Evolutionary conservation across 2,888 invertebrate genomes (phyloP), one percentile per base, ranked within the genome.

Genomic region (Crematogaster levior): DNA sequence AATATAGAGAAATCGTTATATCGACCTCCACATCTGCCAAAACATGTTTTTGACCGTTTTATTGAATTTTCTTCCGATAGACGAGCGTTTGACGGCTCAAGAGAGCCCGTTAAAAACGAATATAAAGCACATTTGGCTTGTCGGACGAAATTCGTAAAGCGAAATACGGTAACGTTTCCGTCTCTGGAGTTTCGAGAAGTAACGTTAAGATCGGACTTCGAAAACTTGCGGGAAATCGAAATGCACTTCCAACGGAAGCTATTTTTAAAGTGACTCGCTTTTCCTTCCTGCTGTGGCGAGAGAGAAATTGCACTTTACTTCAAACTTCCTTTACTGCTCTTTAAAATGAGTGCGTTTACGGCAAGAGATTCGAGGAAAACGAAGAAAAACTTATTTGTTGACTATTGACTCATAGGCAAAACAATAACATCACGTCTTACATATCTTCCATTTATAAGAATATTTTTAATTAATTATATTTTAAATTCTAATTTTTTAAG

Each of bases 11-110:
- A 18, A 58, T 79, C 34, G 77, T 56, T 77, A 68, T 40, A 53
- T 53, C 37, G 66, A 65, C 43, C 27, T 70, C 18, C 34, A 70
- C 77, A 70, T 79, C 18, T 43, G 77, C 77, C 46, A 79, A 79
- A 79, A 79, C 77, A 79, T 70, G 66, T 75, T 75, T 75, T 75
- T 75, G 65, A 75, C 75, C 75, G 43, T 79, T 79, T 79, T 79
- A 79, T 79, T 70, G 77, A 79, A 79, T 79, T 79, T 79, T 43
- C 56, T 70, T 79, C 43, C 43, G 43, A 79, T 70, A 79, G 56
- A 68, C 68, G 68, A 53, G 43, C 77, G 77, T 79, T 79, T 68
- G 77, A 77, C 68, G 56, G 77, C 56, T 56, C 70, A 77, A 77
- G 70, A 79, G 70, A 56, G 46, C 21, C 77, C 12, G 77, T 79